Base-by-base conservation (phyloP, 2,113 vertebrate genomes). In the Hemiprocne comata region DNA sequence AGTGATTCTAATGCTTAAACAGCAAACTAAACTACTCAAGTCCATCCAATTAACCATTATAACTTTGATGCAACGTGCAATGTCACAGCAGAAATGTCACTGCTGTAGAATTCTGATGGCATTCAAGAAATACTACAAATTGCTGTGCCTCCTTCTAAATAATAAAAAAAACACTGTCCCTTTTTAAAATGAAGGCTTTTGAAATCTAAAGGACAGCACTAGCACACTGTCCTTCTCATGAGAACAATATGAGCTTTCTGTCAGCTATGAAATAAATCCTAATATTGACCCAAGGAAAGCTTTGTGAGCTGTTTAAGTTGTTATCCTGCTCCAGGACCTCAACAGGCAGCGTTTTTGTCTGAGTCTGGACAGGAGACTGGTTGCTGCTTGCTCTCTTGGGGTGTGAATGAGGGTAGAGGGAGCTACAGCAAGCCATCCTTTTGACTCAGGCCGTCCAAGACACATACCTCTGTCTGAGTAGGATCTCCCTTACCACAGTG, bases 131-230 rank as follows among this genome's bases (percentile, higher is more conserved):
- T 71, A 58, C 31, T 46, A 40, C 5, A 55, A 69, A 55, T 31
- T 85, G 6, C 10, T 79, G 20, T 57, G 8, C 2, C 24, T 61
- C 23, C 12, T 81, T 53, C 50, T 51, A 88, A 64, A 55, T 31
- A 2, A 33, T 60, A 62, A 88, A 75, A 50, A 6, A 0, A 8
- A 13, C 9, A 44, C 1, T 3, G 4, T 20, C 9, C 65, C 29
- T 80, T 86, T 42, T 77, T 20, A 58, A 89, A 90, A 81, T 4
- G 46, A 86, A 84, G 13, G 3, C 0, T 67, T 78, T 85, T 64
- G 79, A 72, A 79, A 88, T 69, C 33, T 29, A 38, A 69, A 80
- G 44, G 18, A 83, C 26, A 64, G 80, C 34, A 31, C 9, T 57
- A 48, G 9, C 31, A 50, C n/a, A 25, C 4, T 15, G 61, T 65